These are phyloP conservation scores for Xestia c-nigrum DNA, from an alignment of 2,888 invertebrate genomes.

Conservation along the genomic window DNA sequence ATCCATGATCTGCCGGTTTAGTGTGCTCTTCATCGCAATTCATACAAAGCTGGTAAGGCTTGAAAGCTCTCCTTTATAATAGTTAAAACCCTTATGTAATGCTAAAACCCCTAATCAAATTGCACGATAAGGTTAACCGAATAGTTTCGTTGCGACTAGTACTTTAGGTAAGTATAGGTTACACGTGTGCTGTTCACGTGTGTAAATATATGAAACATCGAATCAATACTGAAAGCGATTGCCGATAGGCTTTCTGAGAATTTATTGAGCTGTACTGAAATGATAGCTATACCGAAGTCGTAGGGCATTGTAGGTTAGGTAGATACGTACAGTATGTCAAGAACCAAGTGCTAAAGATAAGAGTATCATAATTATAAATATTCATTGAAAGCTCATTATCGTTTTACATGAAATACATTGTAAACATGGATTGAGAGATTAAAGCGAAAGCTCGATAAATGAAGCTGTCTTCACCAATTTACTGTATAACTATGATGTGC, in stretches of 20 bases:
- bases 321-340: not conserved
- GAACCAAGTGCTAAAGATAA: not conserved
- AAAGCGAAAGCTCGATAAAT: too few species aligned
- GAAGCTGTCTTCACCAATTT: not conserved
- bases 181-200: slow-evolving; percentile 15
- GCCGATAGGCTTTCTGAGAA: not conserved
- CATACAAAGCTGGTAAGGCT: not conserved
- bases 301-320: not conserved
- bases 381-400: not conserved
- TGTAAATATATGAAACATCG: not conserved
- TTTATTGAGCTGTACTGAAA: not conserved
- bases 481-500: not conserved
- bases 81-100: not conserved
- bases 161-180: not conserved
- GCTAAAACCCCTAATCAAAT: not conserved
- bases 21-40: not conserved
- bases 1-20: not conserved
- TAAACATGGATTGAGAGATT: not conserved
- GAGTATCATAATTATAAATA: too few species aligned
- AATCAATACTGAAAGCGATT: slow-evolving; percentile 20
- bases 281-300: not conserved
- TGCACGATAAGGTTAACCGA: too few species aligned
- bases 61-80: not conserved
- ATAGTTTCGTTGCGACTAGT: not conserved
- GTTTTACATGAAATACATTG: not conserved